Percentiles rank a stretch among this genome's conserved stretches.
These are phyloP conservation scores for Cygnus buccinator DNA, from an alignment of 2,113 vertebrate genomes.

Conservation along the genomic window DNA sequence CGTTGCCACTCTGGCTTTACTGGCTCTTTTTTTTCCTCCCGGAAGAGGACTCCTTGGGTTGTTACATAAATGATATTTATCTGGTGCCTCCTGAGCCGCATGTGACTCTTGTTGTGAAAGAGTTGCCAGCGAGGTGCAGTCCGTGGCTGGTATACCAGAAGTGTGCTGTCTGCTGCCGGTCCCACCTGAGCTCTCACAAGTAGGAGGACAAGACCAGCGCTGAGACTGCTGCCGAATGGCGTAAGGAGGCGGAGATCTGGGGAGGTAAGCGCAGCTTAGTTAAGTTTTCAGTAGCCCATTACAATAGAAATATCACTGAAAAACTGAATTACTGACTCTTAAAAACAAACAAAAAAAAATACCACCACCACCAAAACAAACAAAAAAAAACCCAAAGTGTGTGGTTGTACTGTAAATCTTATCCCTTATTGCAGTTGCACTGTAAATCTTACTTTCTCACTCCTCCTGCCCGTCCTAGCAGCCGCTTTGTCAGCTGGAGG, in stretches of 20 bases:
- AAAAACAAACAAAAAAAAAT: background rate
- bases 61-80: background rate
- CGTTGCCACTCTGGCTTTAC: rapidly evolving
- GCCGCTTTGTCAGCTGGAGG: background rate
- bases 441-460: background rate
- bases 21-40: too few species aligned
- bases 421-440: background rate
- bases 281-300: background rate
- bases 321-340: slow-evolving; percentile 1
- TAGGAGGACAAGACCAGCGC: background rate
- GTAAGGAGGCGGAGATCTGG: background rate
- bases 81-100: background rate
- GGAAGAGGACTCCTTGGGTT: background rate
- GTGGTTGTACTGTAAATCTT: too few species aligned
- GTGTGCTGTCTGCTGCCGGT: background rate
- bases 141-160: background rate
- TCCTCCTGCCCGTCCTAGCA: background rate
- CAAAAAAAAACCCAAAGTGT: too few species aligned
- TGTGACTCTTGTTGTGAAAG: background rate
- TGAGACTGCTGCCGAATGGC: background rate
- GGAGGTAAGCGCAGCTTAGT: background rate
- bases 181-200: background rate
- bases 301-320: background rate
- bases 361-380: too few species aligned
- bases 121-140: background rate